Base-by-base conservation (phyloP, 2,113 vertebrate species). In the Antigone vipio region DNA sequence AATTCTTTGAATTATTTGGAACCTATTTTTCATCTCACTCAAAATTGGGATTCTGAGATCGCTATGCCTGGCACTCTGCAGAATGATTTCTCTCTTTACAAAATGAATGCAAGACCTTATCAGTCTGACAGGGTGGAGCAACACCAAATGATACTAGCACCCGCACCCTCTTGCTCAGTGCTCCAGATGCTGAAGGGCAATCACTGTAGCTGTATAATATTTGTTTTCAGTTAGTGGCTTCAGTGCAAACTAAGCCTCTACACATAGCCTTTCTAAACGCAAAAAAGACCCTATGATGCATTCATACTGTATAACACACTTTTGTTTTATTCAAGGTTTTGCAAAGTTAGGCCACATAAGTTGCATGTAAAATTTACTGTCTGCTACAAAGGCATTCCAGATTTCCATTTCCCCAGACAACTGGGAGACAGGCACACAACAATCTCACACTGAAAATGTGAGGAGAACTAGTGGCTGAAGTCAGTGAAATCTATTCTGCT, bases 301-400 rank as follows among this genome's bases (percentile, higher is more conserved):
- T 59, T 89, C 69, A 67, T 63, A 89, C 32, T 10, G 44, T 77
- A 15, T 69, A 94, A 82, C 35, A 73, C 53, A 74, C 15, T 78
- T 80, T 3, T 34, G 23, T 42, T 97, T 97, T 95, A 97, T 97
- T 97, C 85, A 79, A 84, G 52, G 32, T 81, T 56, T 93, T 92
- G 75, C 75, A 82, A 93, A 88, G 11, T 96, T 69, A 94, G 73
- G 71, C 60, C 91, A 71, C 7, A 1, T 58, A 92, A 95, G 49
- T 77, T 84, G 56, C 78, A 72, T 42, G 59, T 95, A 94, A 96
- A 97, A 97, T 74, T 68, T 50, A 92, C 52, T 45, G 87, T 32
- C 45, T 98, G 73, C 85, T 91, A 73, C 44, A 92, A 96, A 97
- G 71, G 52, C 66, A 83, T 60, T 84, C 88, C 84, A 60, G 29